Evolutionary conservation across 2,888 invertebrate genomes (phyloP).

Genomic region (Oscheius sp.): DNA sequence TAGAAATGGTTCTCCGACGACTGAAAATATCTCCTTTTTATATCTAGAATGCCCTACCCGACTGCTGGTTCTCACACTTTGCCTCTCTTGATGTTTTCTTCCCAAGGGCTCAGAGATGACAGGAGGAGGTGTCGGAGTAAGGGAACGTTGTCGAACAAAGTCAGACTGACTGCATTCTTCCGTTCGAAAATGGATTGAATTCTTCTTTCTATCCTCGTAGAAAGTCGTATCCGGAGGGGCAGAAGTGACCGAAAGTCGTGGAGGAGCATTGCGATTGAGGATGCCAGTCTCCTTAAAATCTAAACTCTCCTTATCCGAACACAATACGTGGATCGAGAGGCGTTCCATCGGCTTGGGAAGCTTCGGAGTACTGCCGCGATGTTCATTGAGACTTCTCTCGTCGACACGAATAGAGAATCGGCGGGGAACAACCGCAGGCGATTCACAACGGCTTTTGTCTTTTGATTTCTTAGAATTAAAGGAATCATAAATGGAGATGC

Average conservation of each 20-base stretch:
- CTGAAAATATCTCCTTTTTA: not conserved
- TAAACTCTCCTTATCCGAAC: not conserved
- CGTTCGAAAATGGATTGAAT: no score
- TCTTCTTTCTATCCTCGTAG: not conserved
- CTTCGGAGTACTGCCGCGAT: not conserved
- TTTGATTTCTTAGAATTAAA: not conserved
- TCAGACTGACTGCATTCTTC: no score
- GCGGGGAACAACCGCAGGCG: conserved; percentile 4
- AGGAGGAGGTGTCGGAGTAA: not conserved
- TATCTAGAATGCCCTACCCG: not conserved
- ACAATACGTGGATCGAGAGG: not conserved
- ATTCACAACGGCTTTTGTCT: not conserved
- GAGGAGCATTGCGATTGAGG: not conserved
- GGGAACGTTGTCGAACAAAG: no score
- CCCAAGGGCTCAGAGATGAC: not conserved
- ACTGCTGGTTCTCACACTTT: conserved; percentile 8
- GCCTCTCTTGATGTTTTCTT: not conserved
- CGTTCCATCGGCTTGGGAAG: not conserved
- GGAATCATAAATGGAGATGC: not conserved
- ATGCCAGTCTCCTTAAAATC: not conserved
- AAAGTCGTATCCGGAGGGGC: not conserved
- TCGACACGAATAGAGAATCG: not conserved
- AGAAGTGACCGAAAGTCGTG: not conserved
- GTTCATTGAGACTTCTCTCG: conserved; percentile 4
- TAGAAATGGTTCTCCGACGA: not conserved